Evolutionary conservation across 1,140 invertebrate genomes (phyloP), one percentile per base, ranked within the genome.

Genomic region (Drosophila gunungcola): DNA sequence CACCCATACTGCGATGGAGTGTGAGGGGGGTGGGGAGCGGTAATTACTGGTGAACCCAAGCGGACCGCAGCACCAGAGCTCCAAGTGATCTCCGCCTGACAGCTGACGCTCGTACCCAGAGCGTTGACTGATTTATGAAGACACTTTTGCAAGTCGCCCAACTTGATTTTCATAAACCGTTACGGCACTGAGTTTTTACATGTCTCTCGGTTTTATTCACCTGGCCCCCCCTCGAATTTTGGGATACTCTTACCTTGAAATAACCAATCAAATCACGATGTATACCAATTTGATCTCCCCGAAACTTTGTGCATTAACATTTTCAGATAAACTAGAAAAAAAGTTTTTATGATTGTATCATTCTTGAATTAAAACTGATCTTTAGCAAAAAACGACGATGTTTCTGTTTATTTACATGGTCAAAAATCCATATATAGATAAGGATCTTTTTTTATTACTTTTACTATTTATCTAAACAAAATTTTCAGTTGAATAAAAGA

Each of bases 51-150:
- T 64, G 67, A 70, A 70, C 67, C 67, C 67, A 70, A 70, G 60
- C 67, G 67, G 55, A 56, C 67, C 67, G 49, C 53, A 49, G 49
- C 63, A 25, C 34, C 51, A 39, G 34, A 57, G 36, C 63, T 52
- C 56, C 29, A 61, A 61, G 64, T 68, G 67, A 70, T 70, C 67
- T 70, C 60, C 67, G 69, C 53, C 45, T 68, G 63, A 73, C 63
- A 68, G 70, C 70, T 73, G 70, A 73, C 65, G 70, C 61, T 72
- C 64, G 51, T 51, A 60, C 64, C 62, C 38, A 54, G 55, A 68
- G 63, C 70, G 63, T 68, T 73, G 70, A 73, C 70, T 73, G 70
- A 73, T 73, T 73, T 73, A 73, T 73, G 70, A 73, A 73, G 70
- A 73, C 70, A 73, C 70, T 73, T 73, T 73, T 73, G 70, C 70